phyloP scores from a whole-genome alignment of 2,888 invertebrate genomes.

The Rugalucina vietnamica region DNA sequence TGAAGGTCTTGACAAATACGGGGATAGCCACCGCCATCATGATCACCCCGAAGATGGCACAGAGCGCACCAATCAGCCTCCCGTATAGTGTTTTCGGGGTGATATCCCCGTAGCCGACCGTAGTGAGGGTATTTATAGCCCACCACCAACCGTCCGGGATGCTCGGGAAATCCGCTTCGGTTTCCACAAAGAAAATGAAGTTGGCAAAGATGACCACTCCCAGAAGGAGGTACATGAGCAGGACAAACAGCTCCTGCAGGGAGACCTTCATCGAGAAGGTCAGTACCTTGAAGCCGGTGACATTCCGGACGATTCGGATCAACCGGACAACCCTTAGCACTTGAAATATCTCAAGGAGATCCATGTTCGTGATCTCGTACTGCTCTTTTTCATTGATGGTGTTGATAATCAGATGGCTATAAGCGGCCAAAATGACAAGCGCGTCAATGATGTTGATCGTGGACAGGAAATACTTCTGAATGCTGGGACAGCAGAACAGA shows the following conservation, averaged over 20 bases:
- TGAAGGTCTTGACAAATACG: slow-evolving; percentile 66
- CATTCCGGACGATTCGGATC: slow-evolving; percentile 57
- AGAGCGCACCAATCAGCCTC: slow-evolving; percentile 56
- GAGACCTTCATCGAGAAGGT: slow-evolving; percentile 58
- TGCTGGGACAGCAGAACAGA: slow-evolving; percentile 56
- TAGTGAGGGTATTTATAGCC: slow-evolving; percentile 66
- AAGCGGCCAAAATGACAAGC: slow-evolving; percentile 56
- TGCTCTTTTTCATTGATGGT: slow-evolving; percentile 45
- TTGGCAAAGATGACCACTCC: slow-evolving; percentile 65
- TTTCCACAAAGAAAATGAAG: slow-evolving; percentile 65
- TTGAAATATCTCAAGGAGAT: slow-evolving; percentile 59
- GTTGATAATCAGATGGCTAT: slow-evolving; percentile 53
- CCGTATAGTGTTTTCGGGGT: slow-evolving; percentile 60
- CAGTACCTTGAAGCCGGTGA: slow-evolving; percentile 62
- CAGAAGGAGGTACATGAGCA: slow-evolving; percentile 59
- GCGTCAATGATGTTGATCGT: slow-evolving; percentile 60
- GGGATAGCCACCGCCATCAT: slow-evolving; percentile 65
- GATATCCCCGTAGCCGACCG: slow-evolving; percentile 68
- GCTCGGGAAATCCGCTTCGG: slow-evolving; percentile 46
- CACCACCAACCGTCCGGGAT: slow-evolving; percentile 68
- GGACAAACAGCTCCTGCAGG: slow-evolving; percentile 57
- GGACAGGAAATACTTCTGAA: slow-evolving; percentile 52
- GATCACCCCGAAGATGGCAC: slow-evolving; percentile 63
- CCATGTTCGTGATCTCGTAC: slow-evolving; percentile 44
- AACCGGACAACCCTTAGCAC: slow-evolving; percentile 63